These are phyloP conservation scores for Bufo bufo DNA, from an alignment of 2,113 vertebrate species.

Conservation along the genomic window DNA sequence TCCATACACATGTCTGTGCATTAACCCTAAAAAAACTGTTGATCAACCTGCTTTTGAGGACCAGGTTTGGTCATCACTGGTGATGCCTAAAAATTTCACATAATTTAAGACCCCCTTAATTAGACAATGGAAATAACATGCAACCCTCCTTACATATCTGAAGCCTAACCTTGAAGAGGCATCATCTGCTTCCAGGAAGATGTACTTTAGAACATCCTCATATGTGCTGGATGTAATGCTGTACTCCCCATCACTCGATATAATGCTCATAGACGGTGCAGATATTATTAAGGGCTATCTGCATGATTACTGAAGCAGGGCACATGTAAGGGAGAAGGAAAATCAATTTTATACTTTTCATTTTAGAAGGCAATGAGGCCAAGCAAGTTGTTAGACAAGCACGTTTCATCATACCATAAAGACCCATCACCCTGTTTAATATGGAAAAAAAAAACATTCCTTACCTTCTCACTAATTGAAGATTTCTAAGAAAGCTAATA, in stretches of 20 bases:
- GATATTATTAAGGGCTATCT: conserved; percentile 27
- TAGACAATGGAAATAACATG: no score
- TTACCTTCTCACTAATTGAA: conserved; percentile 59
- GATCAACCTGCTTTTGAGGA: no score
- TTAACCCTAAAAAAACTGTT: no score
- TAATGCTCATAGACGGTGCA: conserved; percentile 27
- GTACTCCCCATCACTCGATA: conserved; percentile 1
- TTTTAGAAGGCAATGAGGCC: conserved; percentile 51
- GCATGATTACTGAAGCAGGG: conserved; percentile 20
- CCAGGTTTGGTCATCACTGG: no score
- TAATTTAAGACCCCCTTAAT: no score
- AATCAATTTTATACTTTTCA: conserved; percentile 38
- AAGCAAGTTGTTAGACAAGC: conserved; percentile 46
- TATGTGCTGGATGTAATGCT: neutral
- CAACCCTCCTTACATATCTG: no score
- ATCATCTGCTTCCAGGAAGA: neutral
- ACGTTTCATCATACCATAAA: conserved; percentile 28
- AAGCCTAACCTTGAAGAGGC: neutral
- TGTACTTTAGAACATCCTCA: neutral
- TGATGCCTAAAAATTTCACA: no score
- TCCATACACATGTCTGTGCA: no score
- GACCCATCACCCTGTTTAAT: conserved; percentile 47
- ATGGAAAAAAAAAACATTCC: conserved; percentile 59
- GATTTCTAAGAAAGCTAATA: conserved; percentile 52
- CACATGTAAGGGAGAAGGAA: neutral